phyloP scores from a whole-genome alignment of 2,797 vertebrate species.

The Ibycter americanus region DNA sequence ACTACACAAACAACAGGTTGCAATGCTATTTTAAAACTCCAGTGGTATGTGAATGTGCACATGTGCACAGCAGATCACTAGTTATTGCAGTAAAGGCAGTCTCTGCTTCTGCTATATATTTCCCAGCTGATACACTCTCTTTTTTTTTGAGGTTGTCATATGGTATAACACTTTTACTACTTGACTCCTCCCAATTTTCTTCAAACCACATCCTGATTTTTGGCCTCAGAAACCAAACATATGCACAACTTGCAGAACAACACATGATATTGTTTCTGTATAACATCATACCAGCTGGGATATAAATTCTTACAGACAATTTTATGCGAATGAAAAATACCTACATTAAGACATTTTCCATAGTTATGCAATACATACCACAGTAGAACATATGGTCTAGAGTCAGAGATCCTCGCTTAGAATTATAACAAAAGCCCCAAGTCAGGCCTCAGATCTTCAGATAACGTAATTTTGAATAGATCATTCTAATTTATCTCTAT shows the following conservation, averaged over 20 bases:
- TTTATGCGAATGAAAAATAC: constrained; percentile 70
- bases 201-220: constrained; percentile 65
- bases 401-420: constrained; percentile 6
- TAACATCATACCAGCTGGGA: constrained; percentile 63
- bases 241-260: constrained; percentile 57
- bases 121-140: neutral
- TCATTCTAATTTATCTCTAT: neutral
- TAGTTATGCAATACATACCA: constrained; percentile 52
- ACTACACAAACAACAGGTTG: neutral
- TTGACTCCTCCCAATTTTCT: constrained; percentile 54
- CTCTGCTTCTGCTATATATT: constrained; percentile 23
- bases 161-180: constrained; percentile 60
- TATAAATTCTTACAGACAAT: constrained; percentile 71
- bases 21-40: neutral
- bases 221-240: constrained; percentile 62
- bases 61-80: constrained; percentile 41
- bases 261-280: constrained; percentile 66
- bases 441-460: constrained; percentile 6
- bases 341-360: constrained; percentile 66
- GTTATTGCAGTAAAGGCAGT: neutral
- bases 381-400: constrained; percentile 37
- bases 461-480: constrained; percentile 3
- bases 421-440: neutral
- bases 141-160: constrained; percentile 29
- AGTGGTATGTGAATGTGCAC: neutral